Conservation (phyloP, 2,113 vertebrate species). For the Ornithorhynchus anatinus region DNA sequence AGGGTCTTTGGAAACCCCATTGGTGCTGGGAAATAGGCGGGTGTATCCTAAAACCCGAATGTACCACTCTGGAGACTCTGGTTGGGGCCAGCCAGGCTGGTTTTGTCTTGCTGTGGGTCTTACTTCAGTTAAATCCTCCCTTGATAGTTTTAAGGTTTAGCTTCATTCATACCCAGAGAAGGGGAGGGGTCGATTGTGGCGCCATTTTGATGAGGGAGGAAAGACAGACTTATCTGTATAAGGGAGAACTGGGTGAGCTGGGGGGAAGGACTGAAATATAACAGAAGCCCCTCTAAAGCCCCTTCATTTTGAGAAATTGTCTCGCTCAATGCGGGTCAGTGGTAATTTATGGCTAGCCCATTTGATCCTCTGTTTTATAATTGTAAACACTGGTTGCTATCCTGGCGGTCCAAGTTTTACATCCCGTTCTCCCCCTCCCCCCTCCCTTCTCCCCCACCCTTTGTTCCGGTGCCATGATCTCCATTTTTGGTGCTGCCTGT, state of each 20-base stretch:
- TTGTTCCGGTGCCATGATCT: slow-evolving; percentile 67
- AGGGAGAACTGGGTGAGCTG: neutral
- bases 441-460: too few relatives aligned
- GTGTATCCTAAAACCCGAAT: neutral
- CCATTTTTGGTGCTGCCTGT: slow-evolving; percentile 81
- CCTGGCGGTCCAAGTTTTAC: slow-evolving; percentile 57
- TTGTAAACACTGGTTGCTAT: slow-evolving; percentile 84
- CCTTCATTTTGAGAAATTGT: slow-evolving; percentile 40
- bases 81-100: neutral
- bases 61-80: neutral
- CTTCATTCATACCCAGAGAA: too few relatives aligned
- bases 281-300: neutral
- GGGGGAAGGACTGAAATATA: neutral
- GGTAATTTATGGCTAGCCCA: slow-evolving; percentile 66
- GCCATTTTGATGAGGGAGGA: slow-evolving; percentile 32
- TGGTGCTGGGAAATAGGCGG: neutral
- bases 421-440: too few relatives aligned
- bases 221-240: neutral
- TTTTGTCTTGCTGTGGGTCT: neutral
- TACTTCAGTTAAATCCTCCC: neutral
- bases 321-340: neutral
- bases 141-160: neutral
- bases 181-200: neutral
- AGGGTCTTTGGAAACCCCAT: neutral
- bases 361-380: slow-evolving; percentile 73